A percentile compares a stretch with the other conserved stretches of the same genome.
Evolutionary conservation across 2,888 invertebrate genomes (phyloP).

Genomic region (Hylaea fasciaria): DNA sequence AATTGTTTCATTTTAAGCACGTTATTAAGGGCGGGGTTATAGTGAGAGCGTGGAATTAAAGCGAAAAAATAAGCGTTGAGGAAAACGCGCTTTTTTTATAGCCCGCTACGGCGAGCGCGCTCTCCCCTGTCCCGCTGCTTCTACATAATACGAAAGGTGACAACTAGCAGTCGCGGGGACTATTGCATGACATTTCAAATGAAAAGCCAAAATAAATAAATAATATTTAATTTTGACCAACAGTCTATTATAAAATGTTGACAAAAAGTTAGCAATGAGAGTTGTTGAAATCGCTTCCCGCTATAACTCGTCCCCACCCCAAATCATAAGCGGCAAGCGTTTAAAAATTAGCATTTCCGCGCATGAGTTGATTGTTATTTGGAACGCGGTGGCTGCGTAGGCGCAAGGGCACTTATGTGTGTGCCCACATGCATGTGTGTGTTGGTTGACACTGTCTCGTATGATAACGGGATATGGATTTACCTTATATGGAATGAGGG

Average conservation of each 20-base stretch:
- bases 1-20: conserved; percentile 59
- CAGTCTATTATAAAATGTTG: no score
- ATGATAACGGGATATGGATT: conserved; percentile 29
- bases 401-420: conserved; percentile 23
- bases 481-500: conserved; percentile 21
- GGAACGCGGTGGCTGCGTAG: conserved; percentile 44
- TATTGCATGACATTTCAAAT: no score
- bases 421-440: conserved; percentile 4
- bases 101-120: no score
- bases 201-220: no score
- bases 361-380: conserved; percentile 54
- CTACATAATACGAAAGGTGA: no score
- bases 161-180: no score
- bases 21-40: conserved; percentile 35
- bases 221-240: no score
- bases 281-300: conserved; percentile 18
- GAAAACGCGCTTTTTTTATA: background rate
- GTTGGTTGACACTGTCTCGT: conserved; percentile 25
- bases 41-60: conserved; percentile 20
- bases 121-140: no score
- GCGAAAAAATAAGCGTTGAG: no score
- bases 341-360: conserved; percentile 63
- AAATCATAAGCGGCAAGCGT: conserved; percentile 50
- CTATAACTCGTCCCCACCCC: conserved; percentile 37
- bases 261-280: background rate